These are phyloP conservation scores for Fulmarus glacialis DNA, from an alignment of 2,113 vertebrate species.

Conservation along the genomic window DNA sequence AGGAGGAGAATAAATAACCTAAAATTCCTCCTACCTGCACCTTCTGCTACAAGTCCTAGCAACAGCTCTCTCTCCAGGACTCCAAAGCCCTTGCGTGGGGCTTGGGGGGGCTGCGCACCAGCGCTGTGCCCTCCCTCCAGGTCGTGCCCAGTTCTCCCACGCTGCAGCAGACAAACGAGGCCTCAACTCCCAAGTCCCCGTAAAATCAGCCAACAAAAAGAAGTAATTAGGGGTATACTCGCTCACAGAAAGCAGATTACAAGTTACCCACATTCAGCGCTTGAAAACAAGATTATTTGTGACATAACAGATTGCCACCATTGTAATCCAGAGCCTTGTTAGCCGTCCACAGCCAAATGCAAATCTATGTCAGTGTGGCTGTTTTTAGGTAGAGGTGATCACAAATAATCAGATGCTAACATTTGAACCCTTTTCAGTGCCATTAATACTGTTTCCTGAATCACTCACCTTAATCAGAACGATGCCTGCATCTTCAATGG, in stretches of 20 bases:
- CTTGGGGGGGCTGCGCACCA: background rate
- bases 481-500: background rate
- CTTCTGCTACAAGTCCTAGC: background rate
- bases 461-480: background rate
- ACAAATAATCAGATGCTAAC: background rate
- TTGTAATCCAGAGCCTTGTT: conserved; percentile 42
- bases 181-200: background rate
- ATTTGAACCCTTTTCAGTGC: background rate
- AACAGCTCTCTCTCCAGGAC: background rate
- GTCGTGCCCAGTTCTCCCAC: background rate
- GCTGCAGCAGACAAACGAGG: background rate
- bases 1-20: background rate
- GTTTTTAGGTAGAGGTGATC: background rate
- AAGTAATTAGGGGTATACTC: background rate
- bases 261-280: background rate
- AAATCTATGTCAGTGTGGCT: conserved; percentile 16
- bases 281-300: conserved; percentile 43
- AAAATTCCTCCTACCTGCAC: background rate
- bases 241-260: conserved; percentile 7
- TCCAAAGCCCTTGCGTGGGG: background rate
- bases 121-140: background rate
- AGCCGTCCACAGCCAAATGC: background rate
- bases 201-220: background rate
- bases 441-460: background rate
- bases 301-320: conserved; percentile 39